Evolutionary conservation across 2,888 invertebrate genomes (phyloP), one percentile per base, ranked within the genome.

Genomic region (Trissolcus brochymenae): DNA sequence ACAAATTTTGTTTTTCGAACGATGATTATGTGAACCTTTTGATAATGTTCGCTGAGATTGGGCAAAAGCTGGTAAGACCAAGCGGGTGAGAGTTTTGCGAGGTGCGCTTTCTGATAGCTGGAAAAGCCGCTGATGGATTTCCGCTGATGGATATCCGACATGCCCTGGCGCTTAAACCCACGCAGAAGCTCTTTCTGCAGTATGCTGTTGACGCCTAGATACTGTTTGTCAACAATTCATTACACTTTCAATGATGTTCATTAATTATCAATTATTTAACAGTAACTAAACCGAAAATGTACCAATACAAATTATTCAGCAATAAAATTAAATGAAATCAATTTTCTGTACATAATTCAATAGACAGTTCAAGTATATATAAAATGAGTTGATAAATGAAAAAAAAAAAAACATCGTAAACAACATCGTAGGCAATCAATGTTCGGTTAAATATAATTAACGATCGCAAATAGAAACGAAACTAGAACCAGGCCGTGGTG

Each of bases 61-160:
- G 95, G 95, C 88, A 95, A 92, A 84, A 95, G 93, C 91, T 95
- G 95, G 90, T 94, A 95, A 89, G 95, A 94, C 95, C 95, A 95
- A 76, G 93, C 92, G 86, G 93, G 92, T 59, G 90, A 89, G 53
- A 84, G 84, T 76, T 84, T 86, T 85, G 87, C 83, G 88, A 86
- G 82, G 72, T 72, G 71, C 64, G 76, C 57, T 70, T 78, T 80
- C 72, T 81, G 74, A 70, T 79, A 80, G 65, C 49, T 66, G 65
- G 61, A 51, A 74, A 71, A 74, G 78, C 74, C 72, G 78, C 72
- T 79, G 78, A 40, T 76, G 54, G 73, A 78, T 80, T 81, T 80
- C 35, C 35, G 35, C 81, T 81, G 78, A 76, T 81, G 80, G 46
- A 74, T 70, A 75, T 78, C 76, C 76, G 72, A 72, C 81, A 72